These are phyloP conservation scores for Lucilia sericata DNA, from an alignment of 1,140 invertebrate genomes.

Conservation along the genomic window DNA sequence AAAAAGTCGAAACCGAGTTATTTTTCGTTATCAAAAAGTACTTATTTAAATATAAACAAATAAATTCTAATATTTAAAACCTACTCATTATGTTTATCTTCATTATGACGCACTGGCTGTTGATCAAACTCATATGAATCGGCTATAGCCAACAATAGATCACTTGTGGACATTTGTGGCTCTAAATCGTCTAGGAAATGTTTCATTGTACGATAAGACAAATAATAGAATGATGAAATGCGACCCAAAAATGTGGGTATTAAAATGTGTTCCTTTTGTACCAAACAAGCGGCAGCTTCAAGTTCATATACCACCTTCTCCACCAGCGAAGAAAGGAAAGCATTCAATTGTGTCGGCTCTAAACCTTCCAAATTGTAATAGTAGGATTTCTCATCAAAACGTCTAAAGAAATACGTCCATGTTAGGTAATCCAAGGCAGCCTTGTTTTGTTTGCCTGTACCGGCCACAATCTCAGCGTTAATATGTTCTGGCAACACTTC, in stretches of 20 bases:
- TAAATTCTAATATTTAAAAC: neutral
- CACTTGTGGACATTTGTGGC: constrained; percentile 75
- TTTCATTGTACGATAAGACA: constrained; percentile 92
- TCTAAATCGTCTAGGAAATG: constrained; percentile 82
- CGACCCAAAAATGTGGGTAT: constrained; percentile 88
- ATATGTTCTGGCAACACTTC: constrained; percentile 95
- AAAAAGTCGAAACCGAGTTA: too few species aligned
- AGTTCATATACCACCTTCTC: constrained; percentile 82
- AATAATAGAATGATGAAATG: constrained; percentile 97
- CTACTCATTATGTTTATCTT: constrained; percentile 93
- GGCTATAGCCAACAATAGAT: constrained; percentile 85
- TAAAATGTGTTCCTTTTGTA: constrained; percentile 77
- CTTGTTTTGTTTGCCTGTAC: constrained; percentile 91
- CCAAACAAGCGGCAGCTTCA: constrained; percentile 81
- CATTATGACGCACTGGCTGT: constrained; percentile 97
- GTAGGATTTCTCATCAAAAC: constrained; percentile 93
- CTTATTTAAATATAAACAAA: too few species aligned
- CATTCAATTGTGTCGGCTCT: constrained; percentile 80
- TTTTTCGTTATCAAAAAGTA: too few species aligned
- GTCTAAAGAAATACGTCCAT: constrained; percentile 98
- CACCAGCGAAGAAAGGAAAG: constrained; percentile 81
- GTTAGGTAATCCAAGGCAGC: constrained; percentile 97
- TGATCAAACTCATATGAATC: constrained; percentile 92
- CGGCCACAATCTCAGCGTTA: constrained; percentile 97
- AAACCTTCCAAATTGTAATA: constrained; percentile 89